These are phyloP conservation scores for Parazoanthus atlanticus DNA, from an alignment of 92 coral and sea anemone genomes.

Conservation along the genomic window DNA sequence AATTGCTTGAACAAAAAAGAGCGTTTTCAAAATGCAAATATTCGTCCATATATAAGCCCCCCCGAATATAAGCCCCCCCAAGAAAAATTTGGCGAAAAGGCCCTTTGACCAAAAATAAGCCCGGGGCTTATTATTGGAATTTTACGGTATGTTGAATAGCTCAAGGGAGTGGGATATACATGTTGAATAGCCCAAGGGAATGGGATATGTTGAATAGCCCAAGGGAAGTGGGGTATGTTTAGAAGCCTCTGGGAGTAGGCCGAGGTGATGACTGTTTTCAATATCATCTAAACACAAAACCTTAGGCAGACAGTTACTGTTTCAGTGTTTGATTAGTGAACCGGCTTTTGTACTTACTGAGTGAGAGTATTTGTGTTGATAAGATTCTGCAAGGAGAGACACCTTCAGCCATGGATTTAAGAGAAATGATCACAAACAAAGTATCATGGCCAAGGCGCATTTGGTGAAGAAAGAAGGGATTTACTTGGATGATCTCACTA, in stretches of 20 bases:
- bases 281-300: no score
- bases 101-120: no score
- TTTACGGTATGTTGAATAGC: no score
- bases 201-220: not conserved
- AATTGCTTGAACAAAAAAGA: no score
- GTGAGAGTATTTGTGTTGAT: not conserved
- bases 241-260: not conserved
- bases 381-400: constrained; percentile 44
- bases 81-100: no score
- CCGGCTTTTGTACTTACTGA: not conserved
- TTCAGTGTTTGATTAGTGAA: not conserved
- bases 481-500: constrained; percentile 85
- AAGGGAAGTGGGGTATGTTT: not conserved
- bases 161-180: not conserved
- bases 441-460: constrained; percentile 23
- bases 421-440: constrained; percentile 11
- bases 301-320: not conserved
- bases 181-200: not conserved
- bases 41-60: no score
- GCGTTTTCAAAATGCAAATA: no score
- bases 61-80: no score
- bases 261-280: not conserved
- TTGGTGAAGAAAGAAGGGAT: constrained; percentile 79
- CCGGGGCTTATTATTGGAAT: no score
- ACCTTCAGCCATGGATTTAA: constrained; percentile 15